Evolutionary conservation across 2,888 invertebrate genomes (phyloP).

Genomic region (Sarcophaga subvicina): DNA sequence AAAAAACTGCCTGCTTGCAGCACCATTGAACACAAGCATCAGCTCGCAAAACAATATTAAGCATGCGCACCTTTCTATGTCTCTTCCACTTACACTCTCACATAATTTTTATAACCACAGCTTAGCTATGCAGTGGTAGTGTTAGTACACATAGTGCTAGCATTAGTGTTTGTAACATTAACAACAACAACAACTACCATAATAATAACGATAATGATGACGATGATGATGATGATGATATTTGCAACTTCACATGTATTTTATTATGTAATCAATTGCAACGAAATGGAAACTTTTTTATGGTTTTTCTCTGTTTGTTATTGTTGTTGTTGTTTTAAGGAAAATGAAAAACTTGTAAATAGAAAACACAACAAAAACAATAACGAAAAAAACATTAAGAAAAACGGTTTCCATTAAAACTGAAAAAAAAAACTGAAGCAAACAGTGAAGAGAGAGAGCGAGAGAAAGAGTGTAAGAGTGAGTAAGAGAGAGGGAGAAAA

Average conservation of each 20-base stretch:
- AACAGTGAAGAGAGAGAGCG: not conserved
- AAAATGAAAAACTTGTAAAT: conserved; percentile 46
- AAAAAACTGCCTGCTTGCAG: conserved; percentile 19
- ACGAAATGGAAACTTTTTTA: conserved; percentile 64
- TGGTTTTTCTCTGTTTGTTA: not conserved
- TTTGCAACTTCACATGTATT: conserved; percentile 20
- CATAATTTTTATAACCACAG: not conserved
- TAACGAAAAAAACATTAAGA: conserved; percentile 3
- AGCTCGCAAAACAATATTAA: conserved; percentile 33
- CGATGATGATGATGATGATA: conserved; percentile 38
- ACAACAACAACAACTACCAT: too few relatives aligned
- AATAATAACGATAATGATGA: not conserved
- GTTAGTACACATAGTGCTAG: not conserved
- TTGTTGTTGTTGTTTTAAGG: conserved; percentile 1
- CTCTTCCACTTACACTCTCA: not conserved
- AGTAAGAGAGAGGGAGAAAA: not conserved
- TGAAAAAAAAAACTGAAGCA: not conserved
- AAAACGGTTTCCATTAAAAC: conserved; percentile 53
- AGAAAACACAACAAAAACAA: conserved; percentile 41
- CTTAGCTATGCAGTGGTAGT: not conserved
- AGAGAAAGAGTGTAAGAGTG: too few relatives aligned
- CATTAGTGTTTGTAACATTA: not conserved
- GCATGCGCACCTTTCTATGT: conserved; percentile 61
- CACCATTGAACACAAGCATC: conserved; percentile 45
- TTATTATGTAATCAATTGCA: conserved; percentile 66